Base-by-base conservation (phyloP, 2,113 vertebrate species). In the Hoplias malabaricus region DNA sequence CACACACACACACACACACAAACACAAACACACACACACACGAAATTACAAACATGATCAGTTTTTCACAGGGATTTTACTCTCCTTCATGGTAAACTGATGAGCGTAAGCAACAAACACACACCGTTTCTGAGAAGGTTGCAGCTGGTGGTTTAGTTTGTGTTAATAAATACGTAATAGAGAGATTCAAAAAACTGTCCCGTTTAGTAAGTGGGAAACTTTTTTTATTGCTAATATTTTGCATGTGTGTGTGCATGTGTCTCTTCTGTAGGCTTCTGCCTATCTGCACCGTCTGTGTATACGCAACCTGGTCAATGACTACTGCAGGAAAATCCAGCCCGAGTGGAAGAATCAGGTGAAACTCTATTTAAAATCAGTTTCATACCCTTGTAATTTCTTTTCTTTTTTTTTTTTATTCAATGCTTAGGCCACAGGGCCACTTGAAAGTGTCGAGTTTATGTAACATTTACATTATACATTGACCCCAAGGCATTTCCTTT, bases 321-420 rank as follows among this genome's bases (percentile, higher is more conserved):
- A 96, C 84, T 99, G 97, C 92, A 93, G 90, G 82, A 94, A 90
- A n/a, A 96, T 98, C 89, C 95, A 95, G 81, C 94, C 96, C 0
- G 98, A 99, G 82, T 98, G 96, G 96, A 98, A 95, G 86, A 95
- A 95, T 84, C 97, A 99, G 95, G 98, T 99, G 21, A 66, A 59
- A 38, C 23, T 7, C 1, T n/a, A n/a, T n/a, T n/a, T n/a, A n/a
- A n/a, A n/a, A n/a, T n/a, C n/a, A n/a, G n/a, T 33, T 36, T 0
- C 63, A 38, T 12, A 19, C 1, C 36, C 4, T 11, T 16, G 36
- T 4, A 23, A 16, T n/a, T n/a, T n/a, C n/a, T n/a, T n/a, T n/a
- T n/a, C n/a, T n/a, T n/a, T n/a, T n/a, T n/a, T n/a, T n/a, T n/a
- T n/a, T n/a, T n/a, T n/a, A n/a, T n/a, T n/a, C n/a, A n/a, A n/a